Evolutionary conservation across 2,113 vertebrate genomes (phyloP).

Genomic region (Donacobius atricapilla): DNA sequence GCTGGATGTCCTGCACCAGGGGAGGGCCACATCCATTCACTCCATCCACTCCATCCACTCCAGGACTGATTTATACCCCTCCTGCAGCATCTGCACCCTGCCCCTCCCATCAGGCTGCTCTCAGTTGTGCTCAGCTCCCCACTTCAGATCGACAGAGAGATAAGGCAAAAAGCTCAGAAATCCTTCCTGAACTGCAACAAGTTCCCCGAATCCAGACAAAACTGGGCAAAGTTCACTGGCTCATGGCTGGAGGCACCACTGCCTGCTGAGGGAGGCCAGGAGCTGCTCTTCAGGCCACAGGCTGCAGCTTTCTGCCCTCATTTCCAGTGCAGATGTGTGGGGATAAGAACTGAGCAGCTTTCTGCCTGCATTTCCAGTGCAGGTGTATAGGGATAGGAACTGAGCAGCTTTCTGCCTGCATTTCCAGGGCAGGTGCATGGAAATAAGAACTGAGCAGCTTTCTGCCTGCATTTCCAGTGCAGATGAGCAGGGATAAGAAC

Average conservation of each 20-base stretch:
- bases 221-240: neutral
- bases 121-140: neutral
- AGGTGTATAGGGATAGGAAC: too few species aligned
- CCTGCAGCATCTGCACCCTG: neutral
- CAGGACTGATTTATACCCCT: neutral
- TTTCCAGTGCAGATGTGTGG: neutral
- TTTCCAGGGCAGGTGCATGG: neutral
- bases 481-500: neutral
- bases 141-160: neutral
- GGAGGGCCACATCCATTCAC: accelerated
- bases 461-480: neutral
- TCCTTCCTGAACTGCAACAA: neutral
- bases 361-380: too few species aligned
- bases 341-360: too few species aligned
- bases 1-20: neutral
- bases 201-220: neutral
- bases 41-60: neutral
- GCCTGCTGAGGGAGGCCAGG: neutral
- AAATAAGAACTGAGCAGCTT: neutral
- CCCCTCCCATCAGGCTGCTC: neutral
- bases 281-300: neutral
- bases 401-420: neutral
- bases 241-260: neutral
- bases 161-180: neutral
- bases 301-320: neutral